Conservation (phyloP, 2,888 invertebrate species). For the Diloba caeruleocephala region DNA sequence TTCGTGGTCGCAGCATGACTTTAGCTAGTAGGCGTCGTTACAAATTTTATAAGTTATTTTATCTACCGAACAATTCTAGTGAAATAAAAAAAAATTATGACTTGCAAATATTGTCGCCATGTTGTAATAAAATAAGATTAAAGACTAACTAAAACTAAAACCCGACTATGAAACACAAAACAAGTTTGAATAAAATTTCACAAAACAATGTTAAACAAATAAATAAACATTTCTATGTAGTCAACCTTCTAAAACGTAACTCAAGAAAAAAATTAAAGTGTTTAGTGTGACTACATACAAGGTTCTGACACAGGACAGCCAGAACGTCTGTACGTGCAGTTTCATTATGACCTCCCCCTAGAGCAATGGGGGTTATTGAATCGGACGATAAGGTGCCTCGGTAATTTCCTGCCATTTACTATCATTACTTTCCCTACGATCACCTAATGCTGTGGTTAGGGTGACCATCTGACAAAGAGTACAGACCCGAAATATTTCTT, state of each 20-base stretch:
- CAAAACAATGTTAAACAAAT: too few relatives aligned
- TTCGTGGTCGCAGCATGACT: too few relatives aligned
- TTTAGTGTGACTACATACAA: conserved; percentile 38
- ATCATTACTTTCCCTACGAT: conserved; percentile 82
- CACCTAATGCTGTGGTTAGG: conserved; percentile 60
- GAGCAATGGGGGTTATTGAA: conserved; percentile 81
- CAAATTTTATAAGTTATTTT: too few relatives aligned
- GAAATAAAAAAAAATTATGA: too few relatives aligned
- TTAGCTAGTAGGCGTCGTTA: too few relatives aligned
- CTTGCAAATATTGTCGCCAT: too few relatives aligned
- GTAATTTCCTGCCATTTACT: conserved; percentile 88
- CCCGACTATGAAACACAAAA: too few relatives aligned
- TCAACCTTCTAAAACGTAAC: conserved; percentile 28
- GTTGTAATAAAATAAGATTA: too few relatives aligned
- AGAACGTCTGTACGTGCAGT: conserved; percentile 76
- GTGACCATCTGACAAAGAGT: conserved; percentile 48
- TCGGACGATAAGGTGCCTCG: conserved; percentile 85
- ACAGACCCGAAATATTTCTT: conserved; percentile 32
- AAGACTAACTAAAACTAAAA: too few relatives aligned
- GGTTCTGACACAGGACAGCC: conserved; percentile 61
- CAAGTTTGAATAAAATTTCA: too few relatives aligned
- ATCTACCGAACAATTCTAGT: too few relatives aligned
- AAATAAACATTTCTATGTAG: conserved; percentile 28
- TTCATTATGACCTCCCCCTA: conserved; percentile 83
- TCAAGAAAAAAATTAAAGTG: conserved; percentile 6